Conservation (phyloP, 2,113 vertebrate genomes). For the Tonatia bakeri region DNA sequence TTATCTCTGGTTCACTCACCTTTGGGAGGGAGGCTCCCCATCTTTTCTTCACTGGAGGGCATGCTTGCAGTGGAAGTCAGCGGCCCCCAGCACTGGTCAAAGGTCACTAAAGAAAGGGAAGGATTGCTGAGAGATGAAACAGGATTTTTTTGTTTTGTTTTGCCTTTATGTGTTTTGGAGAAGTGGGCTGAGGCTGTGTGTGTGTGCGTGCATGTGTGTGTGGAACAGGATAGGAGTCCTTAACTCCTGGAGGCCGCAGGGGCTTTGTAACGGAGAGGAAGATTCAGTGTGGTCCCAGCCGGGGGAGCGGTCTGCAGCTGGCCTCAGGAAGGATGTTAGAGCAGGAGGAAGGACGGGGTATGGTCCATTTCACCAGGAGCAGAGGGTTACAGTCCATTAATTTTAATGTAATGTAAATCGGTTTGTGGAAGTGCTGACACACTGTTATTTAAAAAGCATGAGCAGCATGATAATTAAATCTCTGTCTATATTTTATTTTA, state of each 20-base stretch:
- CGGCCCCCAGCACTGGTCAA: not conserved
- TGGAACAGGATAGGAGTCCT: not conserved
- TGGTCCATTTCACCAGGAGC: constrained; percentile 43
- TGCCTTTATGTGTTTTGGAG: not conserved
- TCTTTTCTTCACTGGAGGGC: not conserved
- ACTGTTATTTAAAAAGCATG: constrained; percentile 39
- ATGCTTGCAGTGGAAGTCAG: not conserved
- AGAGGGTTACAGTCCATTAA: constrained; percentile 59
- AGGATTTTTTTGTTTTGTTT: not conserved
- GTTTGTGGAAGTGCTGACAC: constrained; percentile 67
- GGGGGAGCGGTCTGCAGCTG: not conserved
- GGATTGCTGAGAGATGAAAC: not conserved
- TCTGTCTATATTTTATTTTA: constrained; percentile 54
- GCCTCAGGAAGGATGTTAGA: not conserved
- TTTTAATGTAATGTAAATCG: constrained; percentile 66
- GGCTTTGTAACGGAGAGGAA: not conserved
- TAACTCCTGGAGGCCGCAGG: not conserved
- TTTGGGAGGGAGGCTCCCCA: not conserved
- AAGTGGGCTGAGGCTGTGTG: not conserved
- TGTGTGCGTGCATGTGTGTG: not conserved
- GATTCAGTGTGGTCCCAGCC: not conserved
- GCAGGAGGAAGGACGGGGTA: not conserved
- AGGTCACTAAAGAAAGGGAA: not conserved
- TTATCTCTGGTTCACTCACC: not conserved
- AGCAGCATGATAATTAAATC: constrained; percentile 61